phyloP scores from a whole-genome alignment of 2,888 invertebrate species.

The Deilephila porcellus region DNA sequence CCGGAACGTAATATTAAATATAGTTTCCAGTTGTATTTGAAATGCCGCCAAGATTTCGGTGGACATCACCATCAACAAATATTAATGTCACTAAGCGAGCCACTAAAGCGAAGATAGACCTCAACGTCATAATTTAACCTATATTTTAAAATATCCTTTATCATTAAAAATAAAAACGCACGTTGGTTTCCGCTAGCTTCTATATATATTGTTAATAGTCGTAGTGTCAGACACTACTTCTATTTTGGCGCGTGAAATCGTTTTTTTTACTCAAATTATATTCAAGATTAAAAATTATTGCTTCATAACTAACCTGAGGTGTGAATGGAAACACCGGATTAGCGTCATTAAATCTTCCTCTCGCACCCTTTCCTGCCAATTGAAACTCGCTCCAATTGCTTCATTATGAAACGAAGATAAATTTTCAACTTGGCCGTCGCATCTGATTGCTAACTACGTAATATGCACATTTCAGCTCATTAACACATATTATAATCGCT shows the following conservation, averaged over 20 bases:
- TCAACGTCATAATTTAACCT: slow-evolving; percentile 61
- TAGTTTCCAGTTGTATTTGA: slow-evolving; percentile 67
- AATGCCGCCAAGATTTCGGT: slow-evolving; percentile 71
- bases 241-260: slow-evolving; percentile 23
- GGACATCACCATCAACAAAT: slow-evolving; percentile 65
- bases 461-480: slow-evolving; percentile 22
- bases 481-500: slow-evolving; percentile 19
- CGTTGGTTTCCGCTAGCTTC: slow-evolving; percentile 45
- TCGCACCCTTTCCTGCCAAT: slow-evolving; percentile 29
- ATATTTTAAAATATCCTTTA: slow-evolving; percentile 58
- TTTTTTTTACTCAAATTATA: slow-evolving; percentile 22
- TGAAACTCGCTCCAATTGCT: slow-evolving; percentile 26
- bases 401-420: slow-evolving; percentile 27
- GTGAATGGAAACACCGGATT: slow-evolving; percentile 26
- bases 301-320: slow-evolving; percentile 29
- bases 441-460: slow-evolving; percentile 13
- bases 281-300: slow-evolving; percentile 28
- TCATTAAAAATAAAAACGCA: slow-evolving; percentile 49
- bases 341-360: slow-evolving; percentile 30
- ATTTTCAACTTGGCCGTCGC: slow-evolving; percentile 22
- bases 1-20: slow-evolving; percentile 62
- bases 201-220: slow-evolving; percentile 46
- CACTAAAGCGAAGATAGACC: slow-evolving; percentile 67
- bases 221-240: slow-evolving; percentile 39
- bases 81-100: slow-evolving; percentile 70